Base-by-base conservation (phyloP, 2,113 vertebrate species). In the Typhlomys cinereus region DNA sequence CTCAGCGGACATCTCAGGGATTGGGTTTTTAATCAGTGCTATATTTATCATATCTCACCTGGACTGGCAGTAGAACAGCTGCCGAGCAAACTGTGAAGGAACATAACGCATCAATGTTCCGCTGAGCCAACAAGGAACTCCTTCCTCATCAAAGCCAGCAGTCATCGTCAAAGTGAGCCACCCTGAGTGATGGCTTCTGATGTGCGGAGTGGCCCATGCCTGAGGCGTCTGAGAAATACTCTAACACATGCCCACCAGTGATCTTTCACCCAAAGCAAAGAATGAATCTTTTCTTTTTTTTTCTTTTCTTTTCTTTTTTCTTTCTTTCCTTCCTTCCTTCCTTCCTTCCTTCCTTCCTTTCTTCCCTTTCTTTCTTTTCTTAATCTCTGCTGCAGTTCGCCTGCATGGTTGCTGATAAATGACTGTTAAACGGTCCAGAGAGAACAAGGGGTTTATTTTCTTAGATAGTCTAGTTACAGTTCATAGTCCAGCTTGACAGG, bases 21-120 rank as follows among this genome's bases (percentile, higher is more conserved):
- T 95, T 91, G 64, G 1, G 39, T 79, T 89, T 96, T 91, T 85
- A 95, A 95, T 93, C 91, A 94, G 80, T 34, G 81, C 54, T 94
- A 96, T 87, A 94, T 91, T 85, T 93, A 95, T 91, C 96, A 89
- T 44, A 69, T 86, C 87, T 81, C 11, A 12, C 89, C 85, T 89
- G 62, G 57, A 91, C 94, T 94, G 89, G 59, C 71, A 89, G 18
- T 39, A 78, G 85, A 87, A 88, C 62, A 95, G 85, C 90, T 96
- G 85, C 70, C 92, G 91, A 66, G 66, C 61, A 69, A 90, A 74
- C 70, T 86, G 92, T 76, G 74, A 93, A 93, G 95, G 88, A 91
- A 57, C 46, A 83, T 61, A 91, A 90, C 0, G 5, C 15, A 1
- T 85, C 36, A 29, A 41, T 1, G 1, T 67, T 85, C 73, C 71